phyloP scores from a whole-genome alignment of 2,113 vertebrate species.

The Argyrosomus japonicus region DNA sequence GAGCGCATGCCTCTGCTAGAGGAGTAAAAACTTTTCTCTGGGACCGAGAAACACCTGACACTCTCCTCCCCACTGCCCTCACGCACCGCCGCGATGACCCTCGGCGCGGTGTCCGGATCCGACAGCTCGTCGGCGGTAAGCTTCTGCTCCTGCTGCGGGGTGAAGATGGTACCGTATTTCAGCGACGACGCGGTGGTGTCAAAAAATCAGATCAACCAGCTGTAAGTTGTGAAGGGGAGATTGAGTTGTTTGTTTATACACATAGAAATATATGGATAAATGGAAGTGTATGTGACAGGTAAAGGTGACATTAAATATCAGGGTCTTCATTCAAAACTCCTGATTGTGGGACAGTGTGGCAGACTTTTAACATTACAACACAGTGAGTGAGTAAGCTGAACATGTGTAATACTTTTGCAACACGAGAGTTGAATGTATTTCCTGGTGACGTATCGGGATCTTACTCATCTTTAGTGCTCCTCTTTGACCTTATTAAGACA shows the following conservation, averaged over 20 bases:
- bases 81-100: slow-evolving; percentile 83
- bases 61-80: not conserved
- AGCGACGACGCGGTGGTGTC: slow-evolving; percentile 91
- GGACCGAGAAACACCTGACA: slow-evolving; percentile 39
- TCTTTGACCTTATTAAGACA: slow-evolving; percentile 66
- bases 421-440: slow-evolving; percentile 27
- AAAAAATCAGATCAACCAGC: slow-evolving; percentile 91
- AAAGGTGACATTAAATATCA: not conserved
- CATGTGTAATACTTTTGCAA: slow-evolving; percentile 43
- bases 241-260: not conserved
- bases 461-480: slow-evolving; percentile 26
- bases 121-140: slow-evolving; percentile 78
- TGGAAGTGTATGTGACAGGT: not conserved
- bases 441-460: slow-evolving; percentile 57
- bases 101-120: slow-evolving; percentile 77
- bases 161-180: slow-evolving; percentile 94
- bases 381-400: slow-evolving; percentile 26
- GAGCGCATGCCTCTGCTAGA: slow-evolving; percentile 36
- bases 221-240: slow-evolving; percentile 87
- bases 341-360: not conserved
- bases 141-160: slow-evolving; percentile 86
- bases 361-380: not conserved
- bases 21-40: slow-evolving; percentile 46
- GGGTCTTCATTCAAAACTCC: not conserved
- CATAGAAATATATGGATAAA: not conserved